Percentiles rank a stretch among this genome's conserved stretches.
Evolutionary conservation across 2,888 invertebrate genomes (phyloP).

Genomic region (Eilema caniola): DNA sequence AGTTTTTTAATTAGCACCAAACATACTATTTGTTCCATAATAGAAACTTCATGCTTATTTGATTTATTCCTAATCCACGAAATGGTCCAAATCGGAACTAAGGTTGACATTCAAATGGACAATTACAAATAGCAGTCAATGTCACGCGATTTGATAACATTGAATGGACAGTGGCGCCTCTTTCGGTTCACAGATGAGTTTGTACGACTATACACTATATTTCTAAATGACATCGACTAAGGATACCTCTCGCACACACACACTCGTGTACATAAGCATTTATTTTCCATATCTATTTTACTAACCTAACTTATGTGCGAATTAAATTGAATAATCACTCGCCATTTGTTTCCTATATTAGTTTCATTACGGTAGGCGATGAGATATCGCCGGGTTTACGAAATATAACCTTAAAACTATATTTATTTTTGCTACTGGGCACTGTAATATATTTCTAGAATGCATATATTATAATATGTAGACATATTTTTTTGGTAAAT

Average conservation of each 20-base stretch:
- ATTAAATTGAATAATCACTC: constrained; percentile 58
- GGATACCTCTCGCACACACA: neutral
- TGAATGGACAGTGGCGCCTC: too few species aligned
- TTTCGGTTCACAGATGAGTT: too few species aligned
- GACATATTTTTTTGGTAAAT: too few species aligned
- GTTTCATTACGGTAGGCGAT: constrained; percentile 57
- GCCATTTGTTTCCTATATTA: constrained; percentile 54
- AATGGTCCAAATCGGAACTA: too few species aligned
- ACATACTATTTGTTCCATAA: too few species aligned
- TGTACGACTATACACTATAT: too few species aligned
- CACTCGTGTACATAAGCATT: neutral
- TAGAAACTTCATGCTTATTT: too few species aligned
- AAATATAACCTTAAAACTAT: constrained; percentile 33
- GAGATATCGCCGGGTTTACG: constrained; percentile 55
- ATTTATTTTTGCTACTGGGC: constrained; percentile 44
- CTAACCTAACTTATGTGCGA: constrained; percentile 32
- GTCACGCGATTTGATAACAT: too few species aligned
- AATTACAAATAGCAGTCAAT: too few species aligned
- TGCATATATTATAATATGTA: neutral
- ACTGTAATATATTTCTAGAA: neutral
- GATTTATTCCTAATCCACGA: too few species aligned
- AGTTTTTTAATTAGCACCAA: too few species aligned
- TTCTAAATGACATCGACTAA: neutral
- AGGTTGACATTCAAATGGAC: too few species aligned
- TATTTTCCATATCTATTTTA: constrained; percentile 26